These are phyloP conservation scores for Trachymyrmex septentrionalis DNA, from an alignment of 1,140 invertebrate species.

Conservation along the genomic window DNA sequence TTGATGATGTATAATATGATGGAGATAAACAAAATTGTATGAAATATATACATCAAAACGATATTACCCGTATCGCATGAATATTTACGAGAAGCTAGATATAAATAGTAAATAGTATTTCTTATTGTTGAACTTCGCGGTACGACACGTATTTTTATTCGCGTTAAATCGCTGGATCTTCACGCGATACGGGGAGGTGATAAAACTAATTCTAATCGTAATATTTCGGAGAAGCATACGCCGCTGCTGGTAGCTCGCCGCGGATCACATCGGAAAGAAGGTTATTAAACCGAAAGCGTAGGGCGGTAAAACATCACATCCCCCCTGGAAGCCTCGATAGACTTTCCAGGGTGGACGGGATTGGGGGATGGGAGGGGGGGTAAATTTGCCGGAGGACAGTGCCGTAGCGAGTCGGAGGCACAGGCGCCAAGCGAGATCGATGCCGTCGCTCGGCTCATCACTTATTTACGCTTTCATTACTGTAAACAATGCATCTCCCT, in stretches of 20 bases:
- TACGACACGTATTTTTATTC: background rate
- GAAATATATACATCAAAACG: background rate
- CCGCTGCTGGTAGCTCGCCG: background rate
- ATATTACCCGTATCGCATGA: background rate
- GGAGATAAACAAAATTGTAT: background rate
- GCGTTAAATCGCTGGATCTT: background rate
- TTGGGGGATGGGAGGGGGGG: background rate
- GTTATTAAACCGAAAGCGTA: constrained; percentile 59
- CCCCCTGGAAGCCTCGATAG: constrained; percentile 31
- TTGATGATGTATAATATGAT: background rate
- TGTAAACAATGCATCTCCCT: constrained; percentile 83
- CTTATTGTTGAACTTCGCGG: background rate
- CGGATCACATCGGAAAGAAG: constrained; percentile 44
- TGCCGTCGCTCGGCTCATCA: constrained; percentile 81
- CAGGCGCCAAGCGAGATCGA: constrained; percentile 75
- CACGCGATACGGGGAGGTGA: background rate
- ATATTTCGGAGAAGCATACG: background rate
- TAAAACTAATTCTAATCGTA: constrained; percentile 3
- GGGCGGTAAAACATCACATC: constrained; percentile 44
- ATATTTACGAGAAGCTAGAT: background rate
- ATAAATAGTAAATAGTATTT: too few relatives aligned
- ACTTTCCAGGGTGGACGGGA: constrained; percentile 21
- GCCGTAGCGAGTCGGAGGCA: constrained; percentile 54
- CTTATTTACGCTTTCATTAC: constrained; percentile 85
- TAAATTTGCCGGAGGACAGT: constrained; percentile 56